These are phyloP conservation scores for Drosophila willistoni DNA, from an alignment of 1,140 invertebrate species.

Conservation along the genomic window DNA sequence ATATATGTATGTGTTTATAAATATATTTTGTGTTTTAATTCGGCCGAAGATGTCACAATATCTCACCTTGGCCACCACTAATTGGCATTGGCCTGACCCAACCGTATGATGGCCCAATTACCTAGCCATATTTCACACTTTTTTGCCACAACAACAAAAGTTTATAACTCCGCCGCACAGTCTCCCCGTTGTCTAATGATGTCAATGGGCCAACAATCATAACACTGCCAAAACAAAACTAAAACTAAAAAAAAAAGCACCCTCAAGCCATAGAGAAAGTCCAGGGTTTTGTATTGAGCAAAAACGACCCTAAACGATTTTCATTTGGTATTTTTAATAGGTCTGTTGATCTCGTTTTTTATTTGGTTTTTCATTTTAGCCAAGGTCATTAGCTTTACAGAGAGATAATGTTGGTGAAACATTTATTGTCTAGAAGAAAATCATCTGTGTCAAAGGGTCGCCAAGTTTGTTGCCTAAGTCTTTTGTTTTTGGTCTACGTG, in stretches of 20 bases:
- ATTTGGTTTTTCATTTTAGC: constrained; percentile 32
- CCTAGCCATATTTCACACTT: constrained; percentile 76
- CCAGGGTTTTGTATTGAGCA: constrained; percentile 44
- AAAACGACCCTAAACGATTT: constrained; percentile 51
- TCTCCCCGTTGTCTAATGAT: constrained; percentile 55
- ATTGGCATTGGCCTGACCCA: constrained; percentile 64
- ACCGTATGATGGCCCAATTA: constrained; percentile 56
- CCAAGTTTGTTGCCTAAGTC: constrained; percentile 13
- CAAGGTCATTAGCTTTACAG: constrained; percentile 40
- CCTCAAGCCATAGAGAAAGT: constrained; percentile 71
- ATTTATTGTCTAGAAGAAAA: background rate
- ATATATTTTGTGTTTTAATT: constrained; percentile 15
- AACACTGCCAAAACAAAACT: background rate
- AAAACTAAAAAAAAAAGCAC: constrained; percentile 29
- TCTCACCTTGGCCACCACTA: constrained; percentile 51
- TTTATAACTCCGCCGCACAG: constrained; percentile 32
- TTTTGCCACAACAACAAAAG: constrained; percentile 48
- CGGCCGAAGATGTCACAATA: constrained; percentile 62
- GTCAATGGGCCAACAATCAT: constrained; percentile 35
- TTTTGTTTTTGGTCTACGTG: constrained; percentile 15
- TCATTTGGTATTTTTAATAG: constrained; percentile 46
- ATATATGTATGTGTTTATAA: constrained; percentile 20
- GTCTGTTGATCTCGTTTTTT: constrained; percentile 33
- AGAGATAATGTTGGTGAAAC: constrained; percentile 25
- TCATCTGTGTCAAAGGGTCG: background rate